Evolutionary conservation across 2,113 vertebrate species (phyloP).

Genomic region (Corvus hawaiiensis): DNA sequence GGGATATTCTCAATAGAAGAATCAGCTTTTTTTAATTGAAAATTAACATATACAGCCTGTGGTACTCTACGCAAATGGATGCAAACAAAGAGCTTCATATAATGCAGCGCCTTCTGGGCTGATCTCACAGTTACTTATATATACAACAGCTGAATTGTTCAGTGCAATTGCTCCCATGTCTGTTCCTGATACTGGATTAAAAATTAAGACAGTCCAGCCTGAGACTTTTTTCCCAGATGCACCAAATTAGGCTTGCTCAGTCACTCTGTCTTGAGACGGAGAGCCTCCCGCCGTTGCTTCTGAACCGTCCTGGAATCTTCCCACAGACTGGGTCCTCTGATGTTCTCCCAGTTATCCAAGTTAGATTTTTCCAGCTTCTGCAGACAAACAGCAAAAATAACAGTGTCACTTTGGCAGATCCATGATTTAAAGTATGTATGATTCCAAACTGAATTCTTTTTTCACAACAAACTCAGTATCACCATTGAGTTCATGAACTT

Average conservation of each 20-base stretch:
- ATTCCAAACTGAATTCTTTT: not conserved
- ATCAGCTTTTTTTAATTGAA: slow-evolving; percentile 26
- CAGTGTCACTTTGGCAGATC: not conserved
- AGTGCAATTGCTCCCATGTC: not conserved
- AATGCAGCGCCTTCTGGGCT: not conserved
- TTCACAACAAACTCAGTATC: not conserved
- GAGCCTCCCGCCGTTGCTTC: slow-evolving; percentile 66
- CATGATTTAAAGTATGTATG: not conserved
- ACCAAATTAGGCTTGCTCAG: not conserved
- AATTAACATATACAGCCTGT: not conserved
- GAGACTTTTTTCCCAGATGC: not conserved
- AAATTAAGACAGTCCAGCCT: not conserved
- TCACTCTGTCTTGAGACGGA: slow-evolving; percentile 55
- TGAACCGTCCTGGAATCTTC: slow-evolving; percentile 87
- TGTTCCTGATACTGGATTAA: not conserved
- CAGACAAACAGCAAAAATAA: slow-evolving; percentile 40
- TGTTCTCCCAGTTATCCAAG: slow-evolving; percentile 90
- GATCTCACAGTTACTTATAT: not conserved
- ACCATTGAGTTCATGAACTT: not conserved
- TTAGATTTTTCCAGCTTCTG: slow-evolving; percentile 83
- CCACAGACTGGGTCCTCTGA: slow-evolving; percentile 91
- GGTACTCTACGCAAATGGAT: not conserved
- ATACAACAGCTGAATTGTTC: not conserved
- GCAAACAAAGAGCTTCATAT: slow-evolving; percentile 3
- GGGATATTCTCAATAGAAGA: not conserved